Evolutionary conservation across 2,113 vertebrate genomes (phyloP).

Genomic region (Centropus unirufus): DNA sequence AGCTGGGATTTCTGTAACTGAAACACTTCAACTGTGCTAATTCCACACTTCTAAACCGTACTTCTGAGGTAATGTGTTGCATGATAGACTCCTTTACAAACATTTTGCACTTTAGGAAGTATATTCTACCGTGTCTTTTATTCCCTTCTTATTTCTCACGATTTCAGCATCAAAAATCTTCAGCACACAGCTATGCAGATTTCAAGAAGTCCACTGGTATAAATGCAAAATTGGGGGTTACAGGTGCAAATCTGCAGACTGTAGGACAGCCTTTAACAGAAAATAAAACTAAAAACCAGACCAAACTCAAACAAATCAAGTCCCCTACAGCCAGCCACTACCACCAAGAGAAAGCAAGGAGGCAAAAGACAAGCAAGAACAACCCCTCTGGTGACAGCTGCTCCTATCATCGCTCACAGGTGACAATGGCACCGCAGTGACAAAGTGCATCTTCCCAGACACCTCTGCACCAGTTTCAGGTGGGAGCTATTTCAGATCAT

Average conservation of each 20-base stretch:
- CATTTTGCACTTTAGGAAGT: slow-evolving; percentile 22
- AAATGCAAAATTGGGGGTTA: neutral
- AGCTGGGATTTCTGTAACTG: slow-evolving; percentile 38
- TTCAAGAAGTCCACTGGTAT: neutral
- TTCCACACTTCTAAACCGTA: slow-evolving; percentile 45
- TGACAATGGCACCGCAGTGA: neutral
- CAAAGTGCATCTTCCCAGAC: neutral
- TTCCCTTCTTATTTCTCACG: neutral
- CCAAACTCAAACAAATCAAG: neutral
- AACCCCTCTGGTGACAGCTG: neutral
- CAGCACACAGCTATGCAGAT: neutral
- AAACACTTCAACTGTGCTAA: slow-evolving; percentile 40
- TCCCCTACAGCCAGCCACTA: neutral
- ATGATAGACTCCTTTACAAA: slow-evolving; percentile 33
- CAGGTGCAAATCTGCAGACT: neutral
- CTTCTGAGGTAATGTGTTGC: slow-evolving; percentile 1
- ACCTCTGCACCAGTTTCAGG: neutral
- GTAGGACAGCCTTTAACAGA: neutral
- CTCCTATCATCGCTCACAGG: neutral
- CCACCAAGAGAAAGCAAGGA: neutral
- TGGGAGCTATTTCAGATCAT: neutral
- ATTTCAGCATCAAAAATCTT: slow-evolving; percentile 2
- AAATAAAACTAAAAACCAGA: neutral
- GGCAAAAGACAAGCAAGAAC: neutral
- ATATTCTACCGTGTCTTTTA: neutral